Base-by-base conservation (phyloP, 2,888 invertebrate genomes). In the Stenodera caucasica region DNA sequence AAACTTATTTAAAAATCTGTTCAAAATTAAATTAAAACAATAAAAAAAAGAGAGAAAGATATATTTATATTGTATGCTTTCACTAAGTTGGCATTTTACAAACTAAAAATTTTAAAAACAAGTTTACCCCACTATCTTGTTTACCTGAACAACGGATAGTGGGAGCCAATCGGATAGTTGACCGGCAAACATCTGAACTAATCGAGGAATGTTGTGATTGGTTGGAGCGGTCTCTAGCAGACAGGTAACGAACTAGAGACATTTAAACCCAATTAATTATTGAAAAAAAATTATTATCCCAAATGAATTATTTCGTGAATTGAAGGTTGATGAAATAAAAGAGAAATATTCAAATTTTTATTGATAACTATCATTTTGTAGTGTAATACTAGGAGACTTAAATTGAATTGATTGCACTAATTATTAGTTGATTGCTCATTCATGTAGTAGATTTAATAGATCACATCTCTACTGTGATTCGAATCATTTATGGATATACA, bases 31-130 rank as follows among this genome's bases (percentile, higher is more conserved):
- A 1, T 18, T 18, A 18, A 2, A 40, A 9, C 9, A 40, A 18
- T 7, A 9, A 18, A 7, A 40, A 9, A 40, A 9, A 40, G 9
- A 40, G 18, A 40, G 40, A 40, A 2, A 40, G 2, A 40, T 8
- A 18, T 26, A 26, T 26, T 26, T 26, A 26, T 26, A 26, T 18
- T 14, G 55, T 69, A 67, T 75, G 74, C 75, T 75, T 74, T 76
- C 77, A 71, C 74, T 75, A 71, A 69, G 70, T 75, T 75, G 74
- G 76, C 76, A 76, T 78, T 78, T 78, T 77, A 75, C 68, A 67
- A 74, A 79, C 79, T 80, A 78, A 79, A 79, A 80, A 79, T 80
- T 80, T 78, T 69, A 52, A 80, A 80, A 80, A 80, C 79, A 73
- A 78, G 79, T 79, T 75, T 67, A 57, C 75, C 77, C 80, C 78